phyloP scores from a whole-genome alignment of 2,888 invertebrate genomes.

The Andrena chrysosceles region DNA sequence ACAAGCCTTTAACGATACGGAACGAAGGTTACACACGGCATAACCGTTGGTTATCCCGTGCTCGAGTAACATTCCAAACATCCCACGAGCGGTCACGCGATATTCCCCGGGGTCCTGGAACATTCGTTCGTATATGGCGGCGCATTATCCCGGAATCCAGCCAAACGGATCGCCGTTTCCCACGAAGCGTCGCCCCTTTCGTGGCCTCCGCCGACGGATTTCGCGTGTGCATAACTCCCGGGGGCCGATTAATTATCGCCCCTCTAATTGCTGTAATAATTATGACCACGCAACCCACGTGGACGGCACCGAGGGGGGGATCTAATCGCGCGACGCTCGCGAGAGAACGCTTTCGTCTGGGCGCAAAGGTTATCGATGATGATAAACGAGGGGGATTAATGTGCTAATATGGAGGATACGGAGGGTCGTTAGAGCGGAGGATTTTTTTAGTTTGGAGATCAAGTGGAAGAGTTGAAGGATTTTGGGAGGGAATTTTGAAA shows the following conservation, averaged over 20 bases:
- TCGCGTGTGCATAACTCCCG: slow-evolving; percentile 75
- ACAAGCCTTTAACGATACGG: slow-evolving; percentile 70
- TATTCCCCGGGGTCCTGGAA: slow-evolving; percentile 68
- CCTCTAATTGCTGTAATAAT: slow-evolving; percentile 77
- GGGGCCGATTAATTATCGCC: slow-evolving; percentile 78
- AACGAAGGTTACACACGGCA: slow-evolving; percentile 71
- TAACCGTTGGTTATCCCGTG: slow-evolving; percentile 73
- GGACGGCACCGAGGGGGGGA: background rate
- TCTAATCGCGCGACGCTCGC: slow-evolving; percentile 36
- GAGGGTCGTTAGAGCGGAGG: background rate
- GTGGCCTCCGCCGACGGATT: slow-evolving; percentile 58
- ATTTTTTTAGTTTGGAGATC: background rate
- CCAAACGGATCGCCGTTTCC: slow-evolving; percentile 72
- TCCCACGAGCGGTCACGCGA: slow-evolving; percentile 76
- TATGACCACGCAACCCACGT: slow-evolving; percentile 63
- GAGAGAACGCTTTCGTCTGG: slow-evolving; percentile 7
- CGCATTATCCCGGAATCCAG: slow-evolving; percentile 72
- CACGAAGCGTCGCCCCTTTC: slow-evolving; percentile 69
- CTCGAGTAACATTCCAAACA: slow-evolving; percentile 75
- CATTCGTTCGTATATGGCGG: slow-evolving; percentile 71
- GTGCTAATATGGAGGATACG: background rate
- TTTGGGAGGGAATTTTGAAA: no score
- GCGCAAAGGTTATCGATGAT: slow-evolving; percentile 27
- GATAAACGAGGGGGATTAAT: slow-evolving; percentile 13
- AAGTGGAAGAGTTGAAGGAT: no score